Evolutionary conservation across 1,140 invertebrate genomes (phyloP).

Genomic region (Wiebesia pumilae): DNA sequence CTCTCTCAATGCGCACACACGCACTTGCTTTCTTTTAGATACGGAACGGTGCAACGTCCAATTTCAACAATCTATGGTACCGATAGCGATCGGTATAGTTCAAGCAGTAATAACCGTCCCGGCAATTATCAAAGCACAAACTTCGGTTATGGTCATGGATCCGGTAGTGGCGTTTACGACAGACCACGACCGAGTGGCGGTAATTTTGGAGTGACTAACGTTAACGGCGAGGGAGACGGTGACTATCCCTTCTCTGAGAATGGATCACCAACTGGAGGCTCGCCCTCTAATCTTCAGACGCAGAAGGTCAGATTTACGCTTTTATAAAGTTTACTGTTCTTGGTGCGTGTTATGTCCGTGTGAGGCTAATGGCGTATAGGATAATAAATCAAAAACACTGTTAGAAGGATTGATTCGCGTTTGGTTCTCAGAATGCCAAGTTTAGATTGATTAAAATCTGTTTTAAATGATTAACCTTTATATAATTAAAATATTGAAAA

Average conservation of each 20-base stretch:
- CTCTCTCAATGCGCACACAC: neutral
- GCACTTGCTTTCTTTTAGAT: neutral
- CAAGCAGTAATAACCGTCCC: constrained; percentile 24
- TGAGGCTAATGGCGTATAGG: neutral
- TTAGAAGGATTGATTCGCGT: neutral
- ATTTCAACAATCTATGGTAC: neutral
- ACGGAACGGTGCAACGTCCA: constrained; percentile 13
- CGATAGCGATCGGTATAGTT: constrained; percentile 31
- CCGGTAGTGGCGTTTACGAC: neutral
- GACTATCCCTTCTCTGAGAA: constrained; percentile 41
- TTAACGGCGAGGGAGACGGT: neutral
- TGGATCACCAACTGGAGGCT: neutral
- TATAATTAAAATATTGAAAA: no score
- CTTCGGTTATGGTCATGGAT: constrained; percentile 11
- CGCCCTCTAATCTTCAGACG: constrained; percentile 29
- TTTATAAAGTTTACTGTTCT: neutral
- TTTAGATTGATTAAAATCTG: no score
- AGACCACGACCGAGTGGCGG: constrained; percentile 24
- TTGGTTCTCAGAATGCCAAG: no score
- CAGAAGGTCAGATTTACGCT: constrained; percentile 31
- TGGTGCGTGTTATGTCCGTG: neutral
- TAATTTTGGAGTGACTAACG: neutral
- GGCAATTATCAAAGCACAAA: constrained; percentile 34
- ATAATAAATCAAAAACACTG: neutral
- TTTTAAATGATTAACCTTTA: no score